Conservation (phyloP, 1,140 invertebrate species). For the Dendroctonus ponderosae region DNA sequence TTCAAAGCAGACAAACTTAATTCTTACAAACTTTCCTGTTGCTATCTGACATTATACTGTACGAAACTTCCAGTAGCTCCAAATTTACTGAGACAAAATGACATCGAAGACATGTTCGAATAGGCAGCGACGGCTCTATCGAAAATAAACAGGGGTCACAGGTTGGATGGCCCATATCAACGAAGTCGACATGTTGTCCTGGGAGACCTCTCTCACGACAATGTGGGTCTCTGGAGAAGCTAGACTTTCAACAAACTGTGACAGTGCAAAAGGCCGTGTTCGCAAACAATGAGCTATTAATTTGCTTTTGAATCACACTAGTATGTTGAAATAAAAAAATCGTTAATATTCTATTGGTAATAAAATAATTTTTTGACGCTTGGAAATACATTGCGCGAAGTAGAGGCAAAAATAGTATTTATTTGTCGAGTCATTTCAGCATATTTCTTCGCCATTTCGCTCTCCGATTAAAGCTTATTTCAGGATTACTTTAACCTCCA, state of each 20-base stretch:
- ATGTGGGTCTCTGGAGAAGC: slow-evolving; percentile 8
- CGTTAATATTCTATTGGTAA: no score
- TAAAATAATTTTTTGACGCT: no score
- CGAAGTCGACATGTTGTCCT: slow-evolving; percentile 29
- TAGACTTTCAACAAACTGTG: slow-evolving; percentile 22
- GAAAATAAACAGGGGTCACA: slow-evolving; percentile 31
- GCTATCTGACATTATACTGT: no score
- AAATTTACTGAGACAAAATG: slow-evolving; percentile 1
- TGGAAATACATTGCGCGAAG: no score
- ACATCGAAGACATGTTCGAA: slow-evolving; percentile 18
- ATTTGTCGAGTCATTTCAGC: no score
- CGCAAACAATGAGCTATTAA: slow-evolving; percentile 12
- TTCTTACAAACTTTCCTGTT: no score
- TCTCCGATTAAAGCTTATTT: no score
- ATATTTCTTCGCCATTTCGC: no score
- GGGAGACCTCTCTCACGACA: slow-evolving; percentile 33
- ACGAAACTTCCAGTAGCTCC: no score
- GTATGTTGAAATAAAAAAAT: background rate
- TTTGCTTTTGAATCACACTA: background rate
- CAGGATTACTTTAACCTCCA: no score
- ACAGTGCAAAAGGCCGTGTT: slow-evolving; percentile 24
- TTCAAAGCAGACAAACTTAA: no score
- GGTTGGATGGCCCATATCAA: slow-evolving; percentile 32
- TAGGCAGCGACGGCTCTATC: slow-evolving; percentile 19
- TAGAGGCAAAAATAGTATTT: no score